Evolutionary conservation across 2,888 invertebrate species (phyloP), one percentile per base, ranked within the genome.

Genomic region (Synanthedon tipuliformis): DNA sequence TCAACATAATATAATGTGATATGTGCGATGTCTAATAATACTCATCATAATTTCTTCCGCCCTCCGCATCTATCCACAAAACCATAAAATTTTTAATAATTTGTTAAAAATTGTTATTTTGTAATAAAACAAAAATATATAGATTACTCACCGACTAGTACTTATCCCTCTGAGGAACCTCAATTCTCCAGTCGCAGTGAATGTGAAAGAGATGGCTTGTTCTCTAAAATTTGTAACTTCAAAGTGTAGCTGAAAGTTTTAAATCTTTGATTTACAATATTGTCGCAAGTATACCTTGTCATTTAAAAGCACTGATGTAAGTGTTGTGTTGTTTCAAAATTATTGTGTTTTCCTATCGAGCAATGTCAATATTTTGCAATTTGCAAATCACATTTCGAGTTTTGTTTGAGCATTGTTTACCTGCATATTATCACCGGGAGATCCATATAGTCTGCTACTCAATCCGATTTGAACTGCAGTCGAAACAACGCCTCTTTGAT

Each of bases 211-310:
- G 16, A 88, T 87, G 0, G 84, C 69, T 57, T 81, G 89, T 10
- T 88, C 88, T n/a, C 89, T 89, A 73, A 89, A 90, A 75, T 94
- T 94, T 0, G 91, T 92, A 0, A 94, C 90, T 74, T 93, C 92
- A 64, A 93, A 94, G 56, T 90, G 88, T n/a, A 94, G 65, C 78
- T 86, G 69, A 11, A 74, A 76, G 34, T 3, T 50, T 11, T n/a
- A 8, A 52, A 15, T 12, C 10, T 8, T 40, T 34, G 3, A 34
- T 34, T 34, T 34, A 10, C 23, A 10, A 34, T 10, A 3, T 34
- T 34, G 34, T 34, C 34, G 4, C 23, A 23, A 23, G 23, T 4
- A n/a, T n/a, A 23, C 4, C 23, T 23, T 23, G 23, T 23, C 23
- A 23, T 5, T 23, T 23, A 34, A 34, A 8, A 34, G 10, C 34